Evolutionary conservation across 2,888 invertebrate genomes (phyloP), one percentile per base, ranked within the genome.

Genomic region (Scotopteryx bipunctaria): DNA sequence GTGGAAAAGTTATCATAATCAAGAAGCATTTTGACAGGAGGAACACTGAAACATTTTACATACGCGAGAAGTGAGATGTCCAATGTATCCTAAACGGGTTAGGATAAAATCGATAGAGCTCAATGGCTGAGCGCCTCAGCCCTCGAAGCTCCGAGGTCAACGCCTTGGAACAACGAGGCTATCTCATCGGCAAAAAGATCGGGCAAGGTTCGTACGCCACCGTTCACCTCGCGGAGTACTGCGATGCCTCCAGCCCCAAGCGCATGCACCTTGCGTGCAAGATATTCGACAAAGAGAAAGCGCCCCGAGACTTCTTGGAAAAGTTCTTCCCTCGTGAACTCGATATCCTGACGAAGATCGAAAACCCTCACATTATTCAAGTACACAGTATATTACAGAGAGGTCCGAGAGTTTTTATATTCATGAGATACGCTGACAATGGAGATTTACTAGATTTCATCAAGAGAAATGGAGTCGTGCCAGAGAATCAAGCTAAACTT

Each of bases 321-420:
- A 97, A 97, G 86, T 98, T 98, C 87, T 96, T 98, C 71, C 98
- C 98, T 17, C 93, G 98, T 53, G 98, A 98, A 91, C 91, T 98
- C 64, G 96, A 97, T 67, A 97, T 98, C 64, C 86, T 98, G 54
- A 96, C 95, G 16, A 94, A 95, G 81, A 94, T 98, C 61, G 95
- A 97, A 78, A 97, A 98, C 84, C 95, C 96, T 4, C 95, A 98
- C 75, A 95, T 98, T 36, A 96, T 98, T 61, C 95, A 95, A 91
- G 95, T 97, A 16, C 96, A 97, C 76, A 96, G 96, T 75, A 96
- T 96, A 61, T 84, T 97, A 49, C 95, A 96, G 73, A 92, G 96
- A 55, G 96, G 96, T 1, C 94, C 95, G 5, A 92, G 95, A 70
- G 95, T 96, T 37, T 97, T 96, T 81, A 96, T 97, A 67, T 96